These are phyloP conservation scores for Pectinophora gossypiella DNA, from an alignment of 1,140 invertebrate genomes.

Conservation along the genomic window DNA sequence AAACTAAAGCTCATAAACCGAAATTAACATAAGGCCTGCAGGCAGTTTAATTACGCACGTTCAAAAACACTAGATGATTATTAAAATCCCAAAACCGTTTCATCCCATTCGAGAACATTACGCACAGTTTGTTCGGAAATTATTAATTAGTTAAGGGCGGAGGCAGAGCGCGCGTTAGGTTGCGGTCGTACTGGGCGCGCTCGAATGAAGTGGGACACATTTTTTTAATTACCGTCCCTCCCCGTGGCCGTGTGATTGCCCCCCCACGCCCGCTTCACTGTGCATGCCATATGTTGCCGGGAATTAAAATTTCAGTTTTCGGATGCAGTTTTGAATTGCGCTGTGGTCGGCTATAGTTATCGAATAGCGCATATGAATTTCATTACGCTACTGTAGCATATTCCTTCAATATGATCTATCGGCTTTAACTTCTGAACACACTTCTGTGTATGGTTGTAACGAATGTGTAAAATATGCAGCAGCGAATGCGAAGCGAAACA, in stretches of 20 bases:
- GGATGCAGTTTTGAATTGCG: conserved; percentile 43
- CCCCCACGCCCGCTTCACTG: conserved; percentile 1
- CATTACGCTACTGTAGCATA: neutral
- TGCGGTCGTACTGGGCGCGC: conserved; percentile 41
- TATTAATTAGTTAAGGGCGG: conserved; percentile 48
- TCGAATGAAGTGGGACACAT: conserved; percentile 65
- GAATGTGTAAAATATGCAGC: neutral
- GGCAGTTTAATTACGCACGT: neutral
- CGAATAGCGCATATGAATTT: neutral
- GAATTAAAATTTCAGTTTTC: conserved; percentile 56
- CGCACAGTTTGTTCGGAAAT: conserved; percentile 19
- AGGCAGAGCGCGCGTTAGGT: conserved; percentile 13
- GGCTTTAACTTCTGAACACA: neutral
- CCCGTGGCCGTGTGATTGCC: conserved; percentile 11
- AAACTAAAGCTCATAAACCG: neutral
- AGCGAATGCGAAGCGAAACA: neutral
- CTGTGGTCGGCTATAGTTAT: neutral
- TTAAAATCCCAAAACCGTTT: conserved; percentile 22
- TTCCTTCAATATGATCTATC: neutral
- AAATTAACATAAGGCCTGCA: neutral
- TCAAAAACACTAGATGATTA: conserved; percentile 14
- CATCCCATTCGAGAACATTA: conserved; percentile 1
- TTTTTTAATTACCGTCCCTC: conserved; percentile 58
- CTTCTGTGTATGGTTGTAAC: conserved; percentile 1
- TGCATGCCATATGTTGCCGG: conserved; percentile 49